Evolutionary conservation across 2,888 invertebrate genomes (phyloP).

Genomic region (Helicoverpa assulta): DNA sequence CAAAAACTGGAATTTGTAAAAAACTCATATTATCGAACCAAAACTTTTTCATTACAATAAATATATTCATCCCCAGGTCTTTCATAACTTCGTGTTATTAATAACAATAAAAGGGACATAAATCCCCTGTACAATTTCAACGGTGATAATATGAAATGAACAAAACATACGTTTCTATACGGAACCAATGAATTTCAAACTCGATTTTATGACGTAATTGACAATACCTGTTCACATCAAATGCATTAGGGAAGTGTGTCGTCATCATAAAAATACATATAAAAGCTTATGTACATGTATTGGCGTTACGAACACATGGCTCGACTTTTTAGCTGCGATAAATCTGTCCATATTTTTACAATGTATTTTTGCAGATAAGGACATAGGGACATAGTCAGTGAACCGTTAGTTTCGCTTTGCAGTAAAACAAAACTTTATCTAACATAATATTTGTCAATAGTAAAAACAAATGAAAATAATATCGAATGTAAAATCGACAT

Average conservation of each 20-base stretch:
- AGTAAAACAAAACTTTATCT: not conserved
- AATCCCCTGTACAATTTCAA: conserved; percentile 27
- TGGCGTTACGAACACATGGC: conserved; percentile 9
- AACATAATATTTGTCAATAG: not conserved
- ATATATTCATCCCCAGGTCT: conserved; percentile 24
- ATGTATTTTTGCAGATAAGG: not conserved
- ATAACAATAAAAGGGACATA: conserved; percentile 50
- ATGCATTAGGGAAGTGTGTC: conserved; percentile 56
- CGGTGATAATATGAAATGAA: conserved; percentile 31
- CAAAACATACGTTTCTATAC: conserved; percentile 44
- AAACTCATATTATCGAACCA: conserved; percentile 24
- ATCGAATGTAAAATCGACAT: not conserved
- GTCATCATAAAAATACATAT: conserved; percentile 51
- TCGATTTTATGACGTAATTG: conserved; percentile 55
- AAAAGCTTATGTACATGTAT: conserved; percentile 37
- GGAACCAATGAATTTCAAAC: conserved; percentile 36
- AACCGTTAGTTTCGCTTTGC: not conserved
- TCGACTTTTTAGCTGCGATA: not conserved
- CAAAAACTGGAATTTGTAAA: not conserved
- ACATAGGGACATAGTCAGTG: not conserved
- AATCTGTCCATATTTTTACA: conserved; percentile 10
- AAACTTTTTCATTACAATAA: conserved; percentile 31
- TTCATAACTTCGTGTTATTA: conserved; percentile 36
- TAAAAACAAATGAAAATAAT: not conserved
- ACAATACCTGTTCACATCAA: conserved; percentile 55